Percentiles rank a stretch among this genome's conserved stretches.
Evolutionary conservation across 2,797 vertebrate genomes (phyloP).

Genomic region (Microctenopoma stevenorrisi): DNA sequence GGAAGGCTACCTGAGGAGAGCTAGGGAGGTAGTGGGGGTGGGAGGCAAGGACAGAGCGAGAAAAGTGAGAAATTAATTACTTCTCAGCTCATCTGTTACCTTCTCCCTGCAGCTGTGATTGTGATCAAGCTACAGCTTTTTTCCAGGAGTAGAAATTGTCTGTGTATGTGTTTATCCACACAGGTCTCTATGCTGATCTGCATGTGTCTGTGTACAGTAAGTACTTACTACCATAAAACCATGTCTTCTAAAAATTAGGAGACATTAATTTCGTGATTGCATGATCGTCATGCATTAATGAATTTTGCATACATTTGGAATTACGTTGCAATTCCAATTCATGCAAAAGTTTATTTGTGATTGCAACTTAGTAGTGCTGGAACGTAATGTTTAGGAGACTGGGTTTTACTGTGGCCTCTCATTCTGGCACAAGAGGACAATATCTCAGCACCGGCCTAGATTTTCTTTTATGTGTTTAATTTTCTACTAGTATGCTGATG

Average conservation of each 20-base stretch:
- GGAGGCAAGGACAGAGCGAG: conserved; percentile 16
- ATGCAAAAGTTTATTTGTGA: too few relatives aligned
- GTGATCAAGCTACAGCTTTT: conserved; percentile 61
- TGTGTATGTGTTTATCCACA: conserved; percentile 4
- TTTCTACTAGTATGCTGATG: background rate
- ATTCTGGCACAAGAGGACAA: conserved; percentile 1
- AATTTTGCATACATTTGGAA: too few relatives aligned
- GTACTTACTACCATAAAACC: too few relatives aligned
- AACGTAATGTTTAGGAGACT: too few relatives aligned
- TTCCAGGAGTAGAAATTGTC: conserved; percentile 13
- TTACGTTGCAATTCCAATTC: too few relatives aligned
- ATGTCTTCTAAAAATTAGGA: too few relatives aligned
- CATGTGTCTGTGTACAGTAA: background rate
- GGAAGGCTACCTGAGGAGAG: conserved; percentile 48
- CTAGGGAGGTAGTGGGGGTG: conserved; percentile 36
- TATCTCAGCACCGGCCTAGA: background rate
- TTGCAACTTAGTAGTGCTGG: too few relatives aligned
- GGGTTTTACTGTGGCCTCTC: background rate
- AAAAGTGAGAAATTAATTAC: conserved; percentile 74
- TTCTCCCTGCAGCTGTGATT: conserved; percentile 69
- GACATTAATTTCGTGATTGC: too few relatives aligned
- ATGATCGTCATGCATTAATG: too few relatives aligned
- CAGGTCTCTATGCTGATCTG: conserved; percentile 2
- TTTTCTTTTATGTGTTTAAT: background rate
- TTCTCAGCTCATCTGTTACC: conserved; percentile 63